Conservation (phyloP, 30 jellyfish, hydroid and myxozoan species). For the Turritopsis rubra region DNA sequence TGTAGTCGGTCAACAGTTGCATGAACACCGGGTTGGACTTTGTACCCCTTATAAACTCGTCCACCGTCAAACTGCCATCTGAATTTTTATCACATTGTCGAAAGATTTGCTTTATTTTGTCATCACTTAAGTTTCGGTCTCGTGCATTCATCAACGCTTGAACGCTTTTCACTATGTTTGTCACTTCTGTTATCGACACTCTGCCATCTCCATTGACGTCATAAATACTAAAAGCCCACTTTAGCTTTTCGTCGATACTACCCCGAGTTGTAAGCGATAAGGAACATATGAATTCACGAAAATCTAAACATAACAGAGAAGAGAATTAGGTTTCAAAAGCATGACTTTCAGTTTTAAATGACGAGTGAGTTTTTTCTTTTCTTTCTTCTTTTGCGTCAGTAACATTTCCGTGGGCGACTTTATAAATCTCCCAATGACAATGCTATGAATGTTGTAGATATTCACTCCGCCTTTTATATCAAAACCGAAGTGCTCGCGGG, state of each 20-base stretch:
- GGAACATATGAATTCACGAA: slow-evolving; percentile 80
- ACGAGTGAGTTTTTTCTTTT: too few relatives aligned
- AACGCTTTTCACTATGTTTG: slow-evolving; percentile 44
- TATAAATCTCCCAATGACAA: too few relatives aligned
- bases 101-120: slow-evolving; percentile 44
- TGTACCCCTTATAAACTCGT: slow-evolving; percentile 74
- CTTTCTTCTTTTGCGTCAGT: too few relatives aligned
- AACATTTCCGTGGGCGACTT: too few relatives aligned
- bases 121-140: slow-evolving; percentile 51
- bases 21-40: slow-evolving; percentile 52
- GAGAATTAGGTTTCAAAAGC: background rate
- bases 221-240: slow-evolving; percentile 77
- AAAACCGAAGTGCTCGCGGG: too few relatives aligned
- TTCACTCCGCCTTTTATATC: too few relatives aligned
- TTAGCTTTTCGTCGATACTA: slow-evolving; percentile 63
- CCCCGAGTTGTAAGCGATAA: slow-evolving; percentile 83
- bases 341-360: too few relatives aligned
- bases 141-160: slow-evolving; percentile 65
- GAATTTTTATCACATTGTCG: slow-evolving; percentile 49
- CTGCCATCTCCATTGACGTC: slow-evolving; percentile 92
- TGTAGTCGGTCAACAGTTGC: slow-evolving; percentile 69
- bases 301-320: slow-evolving; percentile 32
- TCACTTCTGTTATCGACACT: slow-evolving; percentile 57
- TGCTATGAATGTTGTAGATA: too few relatives aligned
- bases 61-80: slow-evolving; percentile 75